These are phyloP conservation scores for Periophthalmus magnuspinnatus DNA, from an alignment of 2,797 vertebrate genomes.

Conservation along the genomic window DNA sequence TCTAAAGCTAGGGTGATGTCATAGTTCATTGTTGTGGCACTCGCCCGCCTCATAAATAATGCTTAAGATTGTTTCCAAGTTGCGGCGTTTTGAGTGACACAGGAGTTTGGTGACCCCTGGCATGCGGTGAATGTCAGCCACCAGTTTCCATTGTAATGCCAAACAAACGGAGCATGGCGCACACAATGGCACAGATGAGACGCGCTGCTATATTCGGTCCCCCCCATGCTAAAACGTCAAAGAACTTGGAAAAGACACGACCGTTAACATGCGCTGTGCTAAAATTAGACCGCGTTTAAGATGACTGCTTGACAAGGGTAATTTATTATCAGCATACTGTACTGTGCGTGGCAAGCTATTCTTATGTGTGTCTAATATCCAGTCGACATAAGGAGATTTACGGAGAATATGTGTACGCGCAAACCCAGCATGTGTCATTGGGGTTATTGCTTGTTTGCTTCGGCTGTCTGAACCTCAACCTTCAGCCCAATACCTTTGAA, in stretches of 20 bases:
- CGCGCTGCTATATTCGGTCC: conserved; percentile 33
- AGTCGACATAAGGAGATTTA: conserved; percentile 4
- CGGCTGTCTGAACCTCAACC: conserved; percentile 7
- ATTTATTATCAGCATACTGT: conserved; percentile 11
- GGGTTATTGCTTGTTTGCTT: conserved; percentile 4
- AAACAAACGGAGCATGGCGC: conserved; percentile 23
- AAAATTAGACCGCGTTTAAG: conserved; percentile 7
- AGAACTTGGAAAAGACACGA: conserved; percentile 10
- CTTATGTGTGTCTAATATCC: conserved; percentile 5
- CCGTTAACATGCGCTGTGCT: not conserved
- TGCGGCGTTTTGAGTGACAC: conserved; percentile 66
- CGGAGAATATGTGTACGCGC: not conserved
- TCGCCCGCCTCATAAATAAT: conserved; percentile 77
- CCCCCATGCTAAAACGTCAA: conserved; percentile 25
- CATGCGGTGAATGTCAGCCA: conserved; percentile 68
- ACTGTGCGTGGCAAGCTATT: not conserved
- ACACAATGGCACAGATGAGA: conserved; percentile 29
- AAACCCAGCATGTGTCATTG: not conserved
- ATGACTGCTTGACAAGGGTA: conserved; percentile 12
- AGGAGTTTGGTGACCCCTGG: conserved; percentile 64
- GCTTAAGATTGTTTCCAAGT: conserved; percentile 79
- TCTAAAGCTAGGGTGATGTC: conserved; percentile 74
- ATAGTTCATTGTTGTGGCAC: conserved; percentile 73
- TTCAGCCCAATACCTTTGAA: conserved; percentile 18
- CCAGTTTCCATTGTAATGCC: conserved; percentile 66